Evolutionary conservation across 2,797 vertebrate species (phyloP), one percentile per base, ranked within the genome.

Genomic region (Gymnothorax javanicus): DNA sequence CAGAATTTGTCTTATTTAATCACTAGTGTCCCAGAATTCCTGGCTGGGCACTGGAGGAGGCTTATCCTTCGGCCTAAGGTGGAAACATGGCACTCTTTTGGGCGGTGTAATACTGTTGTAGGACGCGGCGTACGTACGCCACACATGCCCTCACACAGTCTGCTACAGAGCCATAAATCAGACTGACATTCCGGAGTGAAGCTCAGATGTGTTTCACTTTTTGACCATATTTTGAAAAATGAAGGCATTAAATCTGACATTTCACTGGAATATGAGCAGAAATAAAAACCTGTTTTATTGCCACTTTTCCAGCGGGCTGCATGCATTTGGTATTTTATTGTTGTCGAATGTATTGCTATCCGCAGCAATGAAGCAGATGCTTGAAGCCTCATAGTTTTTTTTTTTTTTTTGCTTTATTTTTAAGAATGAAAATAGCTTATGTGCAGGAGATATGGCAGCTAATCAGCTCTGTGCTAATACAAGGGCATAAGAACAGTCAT

Each of bases 391-490:
- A 9, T n/a, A 69, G 64, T 69, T 23, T 25, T 25, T 69, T 69
- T 64, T 62, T 64, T 64, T 62, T 3, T 67, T 60, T 43, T 64
- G 56, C 73, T 25, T 23, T 73, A 43, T 43, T 43, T 43, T 43
- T 43, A 43, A 43, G 33, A 43, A 43, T 71, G 43, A 85, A 69
- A 84, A 84, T 71, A 20, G 25, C 43, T 56, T 73, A 85, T 75
- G 25, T 71, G 20, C n/a, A 56, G 20, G 7, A 85, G 27, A 52
- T 52, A 58, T 85, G 84, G 84, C 84, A 71, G 43, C 25, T 27
- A 25, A 56, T 75, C 84, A 85, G 56, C 12, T 73, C 27, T 85
- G 52, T 73, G 15, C 64, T 25, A 69, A 69, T 59, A 7, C 52
- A 15, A 33, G 86, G 58, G 57, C 82, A 11, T 8, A 50, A 75